These are phyloP conservation scores for Darevskia mixta DNA, from an alignment of 2,797 vertebrate genomes.

Conservation along the genomic window DNA sequence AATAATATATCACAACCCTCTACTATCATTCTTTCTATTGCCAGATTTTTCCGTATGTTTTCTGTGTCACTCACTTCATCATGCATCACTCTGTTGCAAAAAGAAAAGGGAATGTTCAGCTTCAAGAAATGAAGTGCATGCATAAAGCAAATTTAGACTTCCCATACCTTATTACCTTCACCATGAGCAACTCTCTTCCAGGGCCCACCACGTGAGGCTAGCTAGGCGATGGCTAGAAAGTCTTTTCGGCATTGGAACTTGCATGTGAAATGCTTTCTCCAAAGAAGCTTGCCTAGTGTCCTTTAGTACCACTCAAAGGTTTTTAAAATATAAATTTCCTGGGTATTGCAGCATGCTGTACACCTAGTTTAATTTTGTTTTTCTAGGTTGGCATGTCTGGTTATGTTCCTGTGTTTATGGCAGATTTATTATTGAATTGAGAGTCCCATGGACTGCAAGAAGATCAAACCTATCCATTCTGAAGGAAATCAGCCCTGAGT, in stretches of 20 bases:
- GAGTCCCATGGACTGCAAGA: too few species aligned
- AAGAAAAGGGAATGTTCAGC: not conserved
- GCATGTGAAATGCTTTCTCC: not conserved
- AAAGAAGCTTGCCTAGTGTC: not conserved
- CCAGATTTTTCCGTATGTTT: slow-evolving; percentile 98
- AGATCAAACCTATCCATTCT: too few species aligned
- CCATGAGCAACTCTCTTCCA: not conserved
- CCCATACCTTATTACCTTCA: not conserved
- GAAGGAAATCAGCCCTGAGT: too few species aligned
- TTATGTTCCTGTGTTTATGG: not conserved
- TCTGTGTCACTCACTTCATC: slow-evolving; percentile 99
- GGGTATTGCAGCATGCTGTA: not conserved
- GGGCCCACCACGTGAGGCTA: not conserved
- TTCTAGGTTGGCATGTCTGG: not conserved
- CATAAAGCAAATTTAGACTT: not conserved
- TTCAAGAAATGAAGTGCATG: not conserved
- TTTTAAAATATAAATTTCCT: not conserved
- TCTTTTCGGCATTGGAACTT: not conserved
- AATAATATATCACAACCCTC: slow-evolving; percentile 98
- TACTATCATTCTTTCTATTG: slow-evolving; percentile 98
- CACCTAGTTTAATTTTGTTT: not conserved
- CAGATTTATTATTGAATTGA: not conserved
- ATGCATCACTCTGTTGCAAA: slow-evolving; percentile 91
- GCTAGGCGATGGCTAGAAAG: not conserved
- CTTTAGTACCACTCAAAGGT: not conserved